These are phyloP conservation scores for Tachina lurida DNA, from an alignment of 2,888 invertebrate genomes.

Conservation along the genomic window DNA sequence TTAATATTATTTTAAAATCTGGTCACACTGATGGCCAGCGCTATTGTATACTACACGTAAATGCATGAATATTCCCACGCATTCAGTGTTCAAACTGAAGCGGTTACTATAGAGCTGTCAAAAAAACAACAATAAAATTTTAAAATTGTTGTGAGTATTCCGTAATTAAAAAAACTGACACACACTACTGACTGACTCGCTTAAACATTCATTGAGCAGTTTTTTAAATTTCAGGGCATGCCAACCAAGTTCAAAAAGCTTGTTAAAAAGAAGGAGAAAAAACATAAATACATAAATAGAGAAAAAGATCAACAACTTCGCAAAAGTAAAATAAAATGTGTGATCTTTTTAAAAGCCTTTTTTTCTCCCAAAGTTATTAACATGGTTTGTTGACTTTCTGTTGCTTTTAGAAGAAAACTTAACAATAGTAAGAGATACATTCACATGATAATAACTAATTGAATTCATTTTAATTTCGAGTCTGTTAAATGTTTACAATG, in stretches of 20 bases:
- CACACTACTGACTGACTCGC: not conserved
- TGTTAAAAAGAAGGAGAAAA: constrained; percentile 33
- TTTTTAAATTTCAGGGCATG: constrained; percentile 12
- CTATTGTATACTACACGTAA: too few relatives aligned
- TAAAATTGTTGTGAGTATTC: not conserved
- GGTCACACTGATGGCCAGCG: too few relatives aligned
- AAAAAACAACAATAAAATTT: not conserved
- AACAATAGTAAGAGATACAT: constrained; percentile 34
- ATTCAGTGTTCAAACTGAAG: too few relatives aligned
- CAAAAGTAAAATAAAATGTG: not conserved
- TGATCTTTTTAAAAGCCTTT: constrained; percentile 25
- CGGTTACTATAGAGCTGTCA: too few relatives aligned
- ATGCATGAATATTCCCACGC: too few relatives aligned
- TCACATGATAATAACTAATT: constrained; percentile 54
- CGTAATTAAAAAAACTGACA: constrained; percentile 3
- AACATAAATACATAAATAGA: not conserved
- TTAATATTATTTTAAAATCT: too few relatives aligned
- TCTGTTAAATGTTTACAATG: constrained; percentile 57
- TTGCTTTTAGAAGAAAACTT: constrained; percentile 32
- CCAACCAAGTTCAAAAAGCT: constrained; percentile 61
- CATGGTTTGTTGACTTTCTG: constrained; percentile 18
- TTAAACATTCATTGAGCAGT: constrained; percentile 13
- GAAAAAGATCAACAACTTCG: not conserved
- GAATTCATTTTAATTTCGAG: constrained; percentile 24
- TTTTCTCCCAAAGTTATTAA: not conserved